Percentiles rank a stretch among this genome's conserved stretches.
These are phyloP conservation scores for Augochlora pura DNA, from an alignment of 1,140 invertebrate species.

Conservation along the genomic window DNA sequence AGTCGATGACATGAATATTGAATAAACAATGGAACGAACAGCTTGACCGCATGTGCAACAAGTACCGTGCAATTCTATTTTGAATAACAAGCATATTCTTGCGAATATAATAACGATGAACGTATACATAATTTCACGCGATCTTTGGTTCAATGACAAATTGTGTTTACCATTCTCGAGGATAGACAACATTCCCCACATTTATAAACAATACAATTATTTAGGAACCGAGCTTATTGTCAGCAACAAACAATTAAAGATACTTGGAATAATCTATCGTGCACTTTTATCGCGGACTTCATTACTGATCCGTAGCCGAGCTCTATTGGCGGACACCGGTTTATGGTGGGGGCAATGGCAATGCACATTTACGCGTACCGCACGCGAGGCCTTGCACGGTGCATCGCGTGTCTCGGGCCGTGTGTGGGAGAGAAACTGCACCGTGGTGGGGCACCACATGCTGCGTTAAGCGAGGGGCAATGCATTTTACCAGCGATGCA, in stretches of 20 bases:
- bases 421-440: constrained; percentile 52
- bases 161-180: too few species aligned
- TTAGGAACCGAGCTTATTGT: too few species aligned
- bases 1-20: too few species aligned
- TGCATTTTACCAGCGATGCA: constrained; percentile 40
- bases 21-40: too few species aligned
- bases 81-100: too few species aligned
- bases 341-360: constrained; percentile 57
- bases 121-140: too few species aligned
- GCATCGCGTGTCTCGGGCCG: constrained; percentile 37
- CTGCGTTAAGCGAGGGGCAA: constrained; percentile 35
- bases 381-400: constrained; percentile 54
- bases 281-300: constrained; percentile 12
- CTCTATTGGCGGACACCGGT: constrained; percentile 52
- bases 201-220: too few species aligned
- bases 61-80: too few species aligned
- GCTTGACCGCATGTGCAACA: too few species aligned
- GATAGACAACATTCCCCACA: too few species aligned
- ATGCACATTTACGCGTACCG: constrained; percentile 72
- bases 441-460: constrained; percentile 35
- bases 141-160: too few species aligned
- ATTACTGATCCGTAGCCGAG: constrained; percentile 26
- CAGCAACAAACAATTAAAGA: not conserved
- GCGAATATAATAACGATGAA: too few species aligned
- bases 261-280: not conserved